These are phyloP conservation scores for Magallana gigas DNA, from an alignment of 1,140 invertebrate genomes.

Conservation along the genomic window DNA sequence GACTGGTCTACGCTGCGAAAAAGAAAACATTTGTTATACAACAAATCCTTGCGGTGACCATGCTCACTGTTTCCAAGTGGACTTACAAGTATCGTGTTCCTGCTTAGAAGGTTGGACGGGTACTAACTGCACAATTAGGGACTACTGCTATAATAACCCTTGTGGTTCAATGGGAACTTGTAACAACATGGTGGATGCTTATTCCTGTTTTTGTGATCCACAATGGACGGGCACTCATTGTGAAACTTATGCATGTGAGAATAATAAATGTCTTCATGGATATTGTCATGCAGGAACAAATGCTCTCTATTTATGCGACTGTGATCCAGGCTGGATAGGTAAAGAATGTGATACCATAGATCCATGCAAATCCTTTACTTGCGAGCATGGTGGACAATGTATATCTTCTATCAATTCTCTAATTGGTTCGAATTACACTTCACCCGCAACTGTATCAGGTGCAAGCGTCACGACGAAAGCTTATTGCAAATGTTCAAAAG, in stretches of 20 bases:
- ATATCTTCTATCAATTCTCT: neutral
- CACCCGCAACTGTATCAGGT: neutral
- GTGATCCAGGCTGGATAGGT: conserved; percentile 24
- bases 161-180: conserved; percentile 17
- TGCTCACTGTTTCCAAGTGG: neutral
- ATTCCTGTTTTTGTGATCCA: conserved; percentile 17
- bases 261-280: conserved; percentile 22
- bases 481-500: conserved; percentile 43
- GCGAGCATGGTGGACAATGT: conserved; percentile 24
- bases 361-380: neutral
- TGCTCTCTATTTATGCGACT: conserved; percentile 21
- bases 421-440: neutral
- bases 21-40: neutral
- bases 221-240: conserved; percentile 34
- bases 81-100: neutral
- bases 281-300: neutral
- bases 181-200: neutral
- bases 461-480: neutral
- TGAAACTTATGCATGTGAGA: neutral
- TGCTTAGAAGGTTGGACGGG: conserved; percentile 31
- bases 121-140: conserved; percentile 24
- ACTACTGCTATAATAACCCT: neutral
- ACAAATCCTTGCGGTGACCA: conserved; percentile 2
- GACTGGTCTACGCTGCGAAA: conserved; percentile 16
- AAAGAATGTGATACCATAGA: conserved; percentile 18